Evolutionary conservation across 1,140 invertebrate species (phyloP).

Genomic region (Pteromalus puparum): DNA sequence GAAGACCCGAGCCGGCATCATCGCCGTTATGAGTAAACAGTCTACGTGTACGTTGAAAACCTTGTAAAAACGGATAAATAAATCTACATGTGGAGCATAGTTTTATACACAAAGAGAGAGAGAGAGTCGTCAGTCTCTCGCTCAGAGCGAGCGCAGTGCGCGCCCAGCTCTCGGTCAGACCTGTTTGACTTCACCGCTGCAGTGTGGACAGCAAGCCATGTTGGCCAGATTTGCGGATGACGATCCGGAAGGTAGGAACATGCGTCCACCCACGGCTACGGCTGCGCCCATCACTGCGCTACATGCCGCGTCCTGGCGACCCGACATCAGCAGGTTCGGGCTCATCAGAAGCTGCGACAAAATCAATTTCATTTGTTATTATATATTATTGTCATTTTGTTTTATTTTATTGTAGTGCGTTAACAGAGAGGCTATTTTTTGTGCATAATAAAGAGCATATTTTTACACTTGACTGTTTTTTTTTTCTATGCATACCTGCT

Average conservation of each 20-base stretch:
- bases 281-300: conserved; percentile 75
- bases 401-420: background rate
- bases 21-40: too few relatives aligned
- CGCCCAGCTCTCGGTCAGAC: conserved; percentile 60
- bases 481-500: conserved; percentile 61
- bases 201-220: conserved; percentile 72
- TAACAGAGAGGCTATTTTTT: conserved; percentile 27
- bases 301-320: conserved; percentile 73
- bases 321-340: conserved; percentile 70
- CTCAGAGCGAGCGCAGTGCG: background rate
- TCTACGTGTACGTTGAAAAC: too few relatives aligned
- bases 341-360: conserved; percentile 67
- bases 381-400: conserved; percentile 22
- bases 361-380: conserved; percentile 29
- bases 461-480: background rate
- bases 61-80: background rate
- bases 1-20: background rate
- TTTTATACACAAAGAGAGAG: background rate
- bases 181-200: conserved; percentile 74
- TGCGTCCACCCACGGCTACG: conserved; percentile 70
- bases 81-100: background rate
- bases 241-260: conserved; percentile 66
- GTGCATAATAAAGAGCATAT: conserved; percentile 25
- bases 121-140: background rate
- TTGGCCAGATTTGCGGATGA: conserved; percentile 60